Conservation (phyloP, 2,888 invertebrate genomes). For the Andrena haemorrhoa region DNA sequence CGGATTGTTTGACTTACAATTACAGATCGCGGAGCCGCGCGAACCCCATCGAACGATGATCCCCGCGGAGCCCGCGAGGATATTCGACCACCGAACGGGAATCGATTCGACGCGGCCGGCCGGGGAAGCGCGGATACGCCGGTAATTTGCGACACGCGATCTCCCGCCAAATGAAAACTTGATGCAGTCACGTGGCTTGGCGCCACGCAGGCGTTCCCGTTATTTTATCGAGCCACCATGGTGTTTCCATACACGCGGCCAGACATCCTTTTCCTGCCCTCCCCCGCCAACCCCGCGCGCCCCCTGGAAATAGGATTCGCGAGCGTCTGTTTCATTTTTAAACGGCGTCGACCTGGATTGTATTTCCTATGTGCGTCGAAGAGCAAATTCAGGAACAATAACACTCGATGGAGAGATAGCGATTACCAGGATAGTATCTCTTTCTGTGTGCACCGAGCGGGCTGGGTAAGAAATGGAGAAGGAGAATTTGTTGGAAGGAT, state of each 20-base stretch:
- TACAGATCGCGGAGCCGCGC: conserved; percentile 35
- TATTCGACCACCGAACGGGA: conserved; percentile 73
- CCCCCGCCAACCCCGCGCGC: background rate
- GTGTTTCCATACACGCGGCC: conserved; percentile 19
- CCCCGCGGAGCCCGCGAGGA: background rate
- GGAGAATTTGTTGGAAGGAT: background rate
- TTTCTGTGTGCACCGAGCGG: background rate
- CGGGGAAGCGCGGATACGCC: conserved; percentile 70
- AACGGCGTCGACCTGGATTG: conserved; percentile 24
- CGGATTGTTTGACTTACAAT: conserved; percentile 71
- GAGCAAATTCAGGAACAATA: conserved; percentile 18
- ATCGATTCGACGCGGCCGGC: conserved; percentile 78
- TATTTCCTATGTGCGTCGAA: conserved; percentile 1
- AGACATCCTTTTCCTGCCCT: conserved; percentile 10
- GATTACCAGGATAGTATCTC: conserved; percentile 14
- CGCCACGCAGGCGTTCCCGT: conserved; percentile 70
- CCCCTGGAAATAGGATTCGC: conserved; percentile 18
- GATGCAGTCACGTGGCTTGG: conserved; percentile 74
- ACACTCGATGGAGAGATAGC: conserved; percentile 4
- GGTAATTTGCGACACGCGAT: conserved; percentile 84
- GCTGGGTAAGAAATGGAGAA: background rate
- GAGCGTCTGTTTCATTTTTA: conserved; percentile 37
- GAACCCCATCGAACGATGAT: conserved; percentile 51
- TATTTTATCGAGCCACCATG: conserved; percentile 63
- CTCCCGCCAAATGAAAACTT: conserved; percentile 78